Evolutionary conservation across 2,113 vertebrate genomes (phyloP).

Genomic region (Ictidomys tridecemlineatus): DNA sequence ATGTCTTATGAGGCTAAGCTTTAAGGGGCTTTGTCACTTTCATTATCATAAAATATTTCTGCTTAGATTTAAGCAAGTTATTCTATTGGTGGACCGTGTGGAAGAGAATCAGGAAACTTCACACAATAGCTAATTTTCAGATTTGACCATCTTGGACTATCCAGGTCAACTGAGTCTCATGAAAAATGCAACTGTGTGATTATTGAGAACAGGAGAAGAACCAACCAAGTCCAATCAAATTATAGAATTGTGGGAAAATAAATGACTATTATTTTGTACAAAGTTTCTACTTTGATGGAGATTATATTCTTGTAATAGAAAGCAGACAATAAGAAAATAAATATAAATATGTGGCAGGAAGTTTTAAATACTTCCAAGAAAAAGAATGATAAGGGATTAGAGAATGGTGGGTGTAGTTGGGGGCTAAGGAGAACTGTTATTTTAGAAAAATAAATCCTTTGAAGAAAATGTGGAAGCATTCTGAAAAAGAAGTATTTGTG

Average conservation of each 20-base stretch:
- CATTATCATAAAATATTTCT: neutral
- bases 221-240: neutral
- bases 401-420: neutral
- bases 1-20: neutral
- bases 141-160: neutral
- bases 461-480: conserved; percentile 5
- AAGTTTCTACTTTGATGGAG: neutral
- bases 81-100: neutral
- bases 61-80: neutral
- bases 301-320: neutral
- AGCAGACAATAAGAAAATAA: neutral
- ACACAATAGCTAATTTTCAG: neutral
- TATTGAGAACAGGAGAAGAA: neutral
- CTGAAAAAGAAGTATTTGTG: neutral
- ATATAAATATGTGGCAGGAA: neutral
- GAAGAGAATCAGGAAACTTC: conserved; percentile 10
- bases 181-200: neutral
- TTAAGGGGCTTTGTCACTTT: neutral
- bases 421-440: neutral
- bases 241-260: neutral
- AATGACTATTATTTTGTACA: neutral
- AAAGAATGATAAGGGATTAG: neutral
- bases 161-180: neutral
- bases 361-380: neutral
- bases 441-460: conserved; percentile 50